Base-by-base conservation (phyloP, 2,113 vertebrate species). In the Phodopus roborovskii region DNA sequence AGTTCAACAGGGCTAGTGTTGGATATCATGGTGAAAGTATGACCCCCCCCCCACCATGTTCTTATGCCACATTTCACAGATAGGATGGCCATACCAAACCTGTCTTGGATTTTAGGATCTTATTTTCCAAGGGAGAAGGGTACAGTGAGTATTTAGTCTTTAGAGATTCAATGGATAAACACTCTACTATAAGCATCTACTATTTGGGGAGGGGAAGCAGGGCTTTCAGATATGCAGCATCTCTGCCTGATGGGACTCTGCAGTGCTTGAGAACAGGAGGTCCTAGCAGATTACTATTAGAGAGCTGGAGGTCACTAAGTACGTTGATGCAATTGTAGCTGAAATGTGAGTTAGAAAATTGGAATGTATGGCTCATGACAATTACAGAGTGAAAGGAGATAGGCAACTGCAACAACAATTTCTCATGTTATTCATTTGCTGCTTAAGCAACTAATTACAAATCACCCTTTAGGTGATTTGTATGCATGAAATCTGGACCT, bases 391-490 rank as follows among this genome's bases (percentile, higher is more conserved):
- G 66, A 75, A 62, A 53, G 7, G 0, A 87, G 15, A 75, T 42
- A 53, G 13, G 0, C 68, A 16, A 42, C 48, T 56, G 60, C 42
- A 92, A 26, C 26, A n/a, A 19, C 58, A 33, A 20, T 33, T 28
- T 0, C 0, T 81, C 88, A 74, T 78, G 0, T 42, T 6, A 10
- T 77, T 90, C 15, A 71, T 79, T 73, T 0, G 0, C 3, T 20
- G 96, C 96, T 96, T 97, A 95, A 98, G 92, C 93, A 97, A 97
- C 97, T 33, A 95, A 53, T 26, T 84, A 84, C 96, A 95, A 97
- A 91, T 91, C 50, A 88, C 6, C 64, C 1, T 0, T 88, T 33
- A 13, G 71, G 10, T 0, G 0, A 36, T 7, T 7, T 83, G 90
- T 96, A 39, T 91, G 92, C 97, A 95, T 96, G 88, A 95, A 94